These are phyloP conservation scores for Macheiramphus alcinus DNA, from an alignment of 2,113 vertebrate genomes.

Conservation along the genomic window DNA sequence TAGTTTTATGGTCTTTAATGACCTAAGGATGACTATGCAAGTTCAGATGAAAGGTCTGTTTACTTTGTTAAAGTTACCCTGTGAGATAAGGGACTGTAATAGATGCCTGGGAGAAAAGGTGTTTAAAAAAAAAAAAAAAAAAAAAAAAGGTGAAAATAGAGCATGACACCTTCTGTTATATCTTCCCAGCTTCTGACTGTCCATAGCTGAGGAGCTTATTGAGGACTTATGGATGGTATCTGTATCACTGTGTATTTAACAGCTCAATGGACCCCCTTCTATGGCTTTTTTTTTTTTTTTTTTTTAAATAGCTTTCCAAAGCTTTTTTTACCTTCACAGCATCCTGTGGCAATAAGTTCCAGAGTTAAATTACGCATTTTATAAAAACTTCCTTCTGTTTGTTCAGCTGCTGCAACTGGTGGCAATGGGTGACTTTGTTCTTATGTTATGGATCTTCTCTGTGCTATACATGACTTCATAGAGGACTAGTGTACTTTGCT, in stretches of 20 bases:
- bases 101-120: not conserved
- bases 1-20: not conserved
- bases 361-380: not conserved
- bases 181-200: not conserved
- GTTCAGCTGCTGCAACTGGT: not conserved
- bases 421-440: not conserved
- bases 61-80: not conserved
- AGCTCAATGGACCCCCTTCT: not conserved
- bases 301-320: not conserved
- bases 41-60: not conserved
- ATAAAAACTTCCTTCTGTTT: not conserved
- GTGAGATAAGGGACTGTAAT: not conserved
- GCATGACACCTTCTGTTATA: not conserved
- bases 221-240: not conserved
- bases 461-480: fast-evolving
- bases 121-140: too few relatives aligned
- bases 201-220: not conserved
- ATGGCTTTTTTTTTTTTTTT: not conserved
- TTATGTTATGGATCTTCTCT: not conserved
- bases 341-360: not conserved
- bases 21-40: not conserved
- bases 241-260: not conserved
- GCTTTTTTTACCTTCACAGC: not conserved
- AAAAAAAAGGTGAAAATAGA: not conserved
- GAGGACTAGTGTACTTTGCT: not conserved